phyloP scores from a whole-genome alignment of 2,113 vertebrate genomes.

The Silurus asotus region DNA sequence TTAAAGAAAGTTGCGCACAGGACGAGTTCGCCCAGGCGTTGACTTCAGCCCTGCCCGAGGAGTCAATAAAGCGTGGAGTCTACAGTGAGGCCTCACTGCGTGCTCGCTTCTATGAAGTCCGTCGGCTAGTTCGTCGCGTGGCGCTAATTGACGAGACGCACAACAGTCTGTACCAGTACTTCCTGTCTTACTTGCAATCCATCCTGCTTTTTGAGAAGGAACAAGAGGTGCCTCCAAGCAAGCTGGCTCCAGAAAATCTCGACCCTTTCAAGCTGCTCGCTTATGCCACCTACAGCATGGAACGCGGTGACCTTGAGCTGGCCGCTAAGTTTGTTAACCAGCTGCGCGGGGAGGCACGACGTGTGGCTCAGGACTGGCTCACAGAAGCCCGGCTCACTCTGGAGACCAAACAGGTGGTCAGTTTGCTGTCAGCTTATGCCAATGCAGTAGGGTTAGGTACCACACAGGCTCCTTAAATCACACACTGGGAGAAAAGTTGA shows the following conservation, averaged over 20 bases:
- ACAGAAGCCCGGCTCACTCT: constrained; percentile 87
- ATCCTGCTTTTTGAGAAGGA: constrained; percentile 81
- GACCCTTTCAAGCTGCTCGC: constrained; percentile 89
- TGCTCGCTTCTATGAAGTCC: constrained; percentile 81
- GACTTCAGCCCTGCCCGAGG: constrained; percentile 78
- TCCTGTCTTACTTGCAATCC: constrained; percentile 93
- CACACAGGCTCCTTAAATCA: constrained; percentile 75
- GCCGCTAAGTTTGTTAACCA: constrained; percentile 96
- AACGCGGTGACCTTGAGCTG: constrained; percentile 91
- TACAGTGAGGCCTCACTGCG: constrained; percentile 91
- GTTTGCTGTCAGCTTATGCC: constrained; percentile 88
- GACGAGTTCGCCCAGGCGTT: constrained; percentile 84
- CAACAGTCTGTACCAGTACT: constrained; percentile 95
- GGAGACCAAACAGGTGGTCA: constrained; percentile 89
- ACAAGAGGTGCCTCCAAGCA: constrained; percentile 79
- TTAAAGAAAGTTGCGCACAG: constrained; percentile 76
- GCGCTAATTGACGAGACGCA: constrained; percentile 90
- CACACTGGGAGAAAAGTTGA: neutral
- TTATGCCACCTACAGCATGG: constrained; percentile 90
- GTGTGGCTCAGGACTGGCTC: constrained; percentile 93
- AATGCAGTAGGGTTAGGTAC: constrained; percentile 90
- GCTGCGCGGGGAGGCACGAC: constrained; percentile 85
- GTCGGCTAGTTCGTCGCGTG: constrained; percentile 82
- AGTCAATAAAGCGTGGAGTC: constrained; percentile 84
- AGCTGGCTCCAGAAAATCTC: constrained; percentile 79